Conservation (phyloP, 2,888 invertebrate genomes). For the Arrhopalites spinosus region DNA sequence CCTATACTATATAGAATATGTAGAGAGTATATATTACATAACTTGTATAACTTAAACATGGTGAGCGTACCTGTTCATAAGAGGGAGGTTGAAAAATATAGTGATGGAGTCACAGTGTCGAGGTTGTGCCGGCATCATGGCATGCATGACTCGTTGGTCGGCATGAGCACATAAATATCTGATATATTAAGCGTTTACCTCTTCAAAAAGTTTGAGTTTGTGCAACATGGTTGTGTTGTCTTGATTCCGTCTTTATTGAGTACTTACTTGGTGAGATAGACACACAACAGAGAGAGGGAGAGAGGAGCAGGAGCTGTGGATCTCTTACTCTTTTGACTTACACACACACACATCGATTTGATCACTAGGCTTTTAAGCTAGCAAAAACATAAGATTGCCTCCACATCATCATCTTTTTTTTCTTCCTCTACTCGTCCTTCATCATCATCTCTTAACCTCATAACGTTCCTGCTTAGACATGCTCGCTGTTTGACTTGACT, state of each 20-base stretch:
- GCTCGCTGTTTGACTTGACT: constrained; percentile 44
- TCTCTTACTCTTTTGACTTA: neutral
- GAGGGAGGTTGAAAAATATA: neutral
- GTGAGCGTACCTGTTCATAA: no score
- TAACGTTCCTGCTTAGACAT: constrained; percentile 41
- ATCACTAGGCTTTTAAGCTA: constrained; percentile 22
- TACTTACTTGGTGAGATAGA: constrained; percentile 18
- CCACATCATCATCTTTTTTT: constrained; percentile 17
- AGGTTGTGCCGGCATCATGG: no score
- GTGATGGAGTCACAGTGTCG: neutral
- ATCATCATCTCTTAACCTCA: constrained; percentile 24
- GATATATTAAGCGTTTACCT: neutral
- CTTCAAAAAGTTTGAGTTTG: neutral
- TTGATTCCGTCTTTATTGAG: constrained; percentile 21
- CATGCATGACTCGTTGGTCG: no score
- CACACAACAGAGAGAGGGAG: neutral
- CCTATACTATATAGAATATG: constrained; percentile 5
- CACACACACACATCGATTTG: neutral
- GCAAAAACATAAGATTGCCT: constrained; percentile 28
- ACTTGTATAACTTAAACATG: no score
- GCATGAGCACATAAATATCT: neutral
- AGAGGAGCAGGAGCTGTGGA: constrained; percentile 7
- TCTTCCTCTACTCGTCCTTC: constrained; percentile 3
- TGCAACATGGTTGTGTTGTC: constrained; percentile 4
- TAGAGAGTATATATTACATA: no score